phyloP scores from a whole-genome alignment of 1,140 invertebrate species.

The Zaprionus lachaisei region DNA sequence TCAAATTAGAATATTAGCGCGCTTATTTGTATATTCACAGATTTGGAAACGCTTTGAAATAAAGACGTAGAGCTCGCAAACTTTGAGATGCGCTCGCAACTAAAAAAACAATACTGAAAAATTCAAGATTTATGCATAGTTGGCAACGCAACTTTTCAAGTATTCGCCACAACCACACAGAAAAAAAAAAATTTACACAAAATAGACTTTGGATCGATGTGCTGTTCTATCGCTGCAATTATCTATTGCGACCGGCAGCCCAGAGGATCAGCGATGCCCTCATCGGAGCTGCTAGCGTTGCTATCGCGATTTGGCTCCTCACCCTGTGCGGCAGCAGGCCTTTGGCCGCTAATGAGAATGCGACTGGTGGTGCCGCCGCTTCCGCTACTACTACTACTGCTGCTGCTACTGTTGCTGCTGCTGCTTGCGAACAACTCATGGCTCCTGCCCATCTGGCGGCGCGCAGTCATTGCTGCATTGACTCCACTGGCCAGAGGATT shows the following conservation, averaged over 20 bases:
- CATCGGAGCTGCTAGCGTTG: constrained; percentile 41
- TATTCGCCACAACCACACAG: background rate
- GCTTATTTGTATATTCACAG: constrained; percentile 69
- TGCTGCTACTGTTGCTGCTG: background rate
- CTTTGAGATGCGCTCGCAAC: constrained; percentile 24
- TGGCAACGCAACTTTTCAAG: constrained; percentile 36
- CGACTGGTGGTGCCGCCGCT: background rate
- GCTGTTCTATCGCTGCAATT: background rate
- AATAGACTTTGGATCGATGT: constrained; percentile 24
- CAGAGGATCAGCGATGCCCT: constrained; percentile 37
- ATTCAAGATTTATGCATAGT: background rate
- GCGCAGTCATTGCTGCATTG: background rate
- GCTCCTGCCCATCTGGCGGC: background rate
- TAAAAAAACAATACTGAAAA: background rate
- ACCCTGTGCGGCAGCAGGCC: background rate
- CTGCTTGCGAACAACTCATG: background rate
- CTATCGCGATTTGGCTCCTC: constrained; percentile 11
- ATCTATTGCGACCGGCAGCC: constrained; percentile 64
- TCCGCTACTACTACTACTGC: background rate
- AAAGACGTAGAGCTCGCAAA: constrained; percentile 28
- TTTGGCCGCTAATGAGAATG: background rate
- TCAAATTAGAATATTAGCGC: constrained; percentile 53
- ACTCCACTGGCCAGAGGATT: background rate
- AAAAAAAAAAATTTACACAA: constrained; percentile 19
- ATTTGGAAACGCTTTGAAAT: constrained; percentile 50